Evolutionary conservation across 2,113 vertebrate genomes (phyloP).

Genomic region (Ptyas mucosa): DNA sequence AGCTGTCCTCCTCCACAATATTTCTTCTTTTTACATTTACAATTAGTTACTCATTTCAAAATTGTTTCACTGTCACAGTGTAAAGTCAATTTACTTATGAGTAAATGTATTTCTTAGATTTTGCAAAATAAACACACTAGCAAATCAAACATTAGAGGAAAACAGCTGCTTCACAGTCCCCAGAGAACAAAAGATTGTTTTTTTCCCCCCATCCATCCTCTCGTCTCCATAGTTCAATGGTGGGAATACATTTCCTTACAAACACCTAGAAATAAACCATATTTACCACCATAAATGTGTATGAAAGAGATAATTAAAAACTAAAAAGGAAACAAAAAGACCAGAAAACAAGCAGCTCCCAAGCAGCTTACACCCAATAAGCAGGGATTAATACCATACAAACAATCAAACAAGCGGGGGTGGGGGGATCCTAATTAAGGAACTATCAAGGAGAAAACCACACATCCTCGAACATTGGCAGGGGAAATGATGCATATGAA

Average conservation of each 20-base stretch:
- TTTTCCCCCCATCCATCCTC: neutral
- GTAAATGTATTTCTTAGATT: neutral
- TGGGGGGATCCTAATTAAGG: too few species aligned
- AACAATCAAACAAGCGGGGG: too few species aligned
- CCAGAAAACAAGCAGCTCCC: too few species aligned
- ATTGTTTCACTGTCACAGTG: neutral
- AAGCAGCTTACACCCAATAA: too few species aligned
- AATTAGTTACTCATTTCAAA: neutral
- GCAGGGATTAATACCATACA: too few species aligned
- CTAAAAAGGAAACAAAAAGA: neutral
- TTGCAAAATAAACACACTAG: neutral
- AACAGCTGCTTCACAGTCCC: neutral
- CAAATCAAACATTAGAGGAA: neutral
- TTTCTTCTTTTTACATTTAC: neutral
- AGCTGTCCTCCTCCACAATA: neutral
- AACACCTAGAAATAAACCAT: neutral
- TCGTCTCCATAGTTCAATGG: neutral
- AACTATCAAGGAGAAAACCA: too few species aligned
- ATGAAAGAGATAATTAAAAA: neutral
- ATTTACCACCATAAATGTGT: neutral
- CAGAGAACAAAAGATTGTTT: neutral
- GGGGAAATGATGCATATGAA: too few species aligned
- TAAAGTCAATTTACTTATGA: neutral
- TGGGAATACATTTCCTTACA: neutral
- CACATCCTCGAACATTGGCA: too few species aligned